Conservation (phyloP, 2,888 invertebrate genomes). For the Drosophila mulleri region DNA sequence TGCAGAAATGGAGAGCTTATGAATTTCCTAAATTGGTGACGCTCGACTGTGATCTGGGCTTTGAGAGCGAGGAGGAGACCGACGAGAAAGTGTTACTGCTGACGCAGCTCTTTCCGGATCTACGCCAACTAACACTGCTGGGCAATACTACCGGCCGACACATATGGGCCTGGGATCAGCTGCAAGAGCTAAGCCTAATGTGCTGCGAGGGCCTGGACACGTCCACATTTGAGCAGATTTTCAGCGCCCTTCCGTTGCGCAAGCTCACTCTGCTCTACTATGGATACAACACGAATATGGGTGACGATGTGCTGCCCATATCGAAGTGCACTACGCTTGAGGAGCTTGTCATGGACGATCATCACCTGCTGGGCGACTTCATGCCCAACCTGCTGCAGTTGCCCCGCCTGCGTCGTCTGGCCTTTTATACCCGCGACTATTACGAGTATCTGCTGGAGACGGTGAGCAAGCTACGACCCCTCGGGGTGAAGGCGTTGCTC, state of each 20-base stretch:
- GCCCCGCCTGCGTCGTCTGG: conserved; percentile 36
- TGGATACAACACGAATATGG: conserved; percentile 35
- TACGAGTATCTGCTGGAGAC: conserved; percentile 28
- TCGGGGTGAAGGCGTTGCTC: conserved; percentile 41
- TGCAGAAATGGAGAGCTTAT: conserved; percentile 23
- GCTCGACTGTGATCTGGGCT: conserved; percentile 27
- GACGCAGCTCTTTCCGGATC: conserved; percentile 51
- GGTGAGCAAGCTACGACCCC: conserved; percentile 24
- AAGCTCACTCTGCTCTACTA: conserved; percentile 54
- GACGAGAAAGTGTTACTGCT: conserved; percentile 42
- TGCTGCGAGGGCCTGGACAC: conserved; percentile 35
- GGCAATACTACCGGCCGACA: conserved; percentile 42
- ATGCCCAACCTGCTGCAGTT: conserved; percentile 41
- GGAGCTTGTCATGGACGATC: conserved; percentile 60
- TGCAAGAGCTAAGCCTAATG: conserved; percentile 51
- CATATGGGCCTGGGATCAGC: conserved; percentile 37
- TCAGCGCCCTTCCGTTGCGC: conserved; percentile 36
- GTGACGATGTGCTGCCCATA: conserved; percentile 16
- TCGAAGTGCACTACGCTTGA: conserved; percentile 47
- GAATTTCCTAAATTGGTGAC: conserved; percentile 48
- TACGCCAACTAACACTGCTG: conserved; percentile 40
- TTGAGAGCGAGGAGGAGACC: neutral
- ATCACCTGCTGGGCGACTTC: conserved; percentile 39
- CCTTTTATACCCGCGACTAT: conserved; percentile 47
- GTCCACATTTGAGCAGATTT: conserved; percentile 19